phyloP scores from a whole-genome alignment of 2,113 vertebrate genomes.

The Gymnarchus niloticus region DNA sequence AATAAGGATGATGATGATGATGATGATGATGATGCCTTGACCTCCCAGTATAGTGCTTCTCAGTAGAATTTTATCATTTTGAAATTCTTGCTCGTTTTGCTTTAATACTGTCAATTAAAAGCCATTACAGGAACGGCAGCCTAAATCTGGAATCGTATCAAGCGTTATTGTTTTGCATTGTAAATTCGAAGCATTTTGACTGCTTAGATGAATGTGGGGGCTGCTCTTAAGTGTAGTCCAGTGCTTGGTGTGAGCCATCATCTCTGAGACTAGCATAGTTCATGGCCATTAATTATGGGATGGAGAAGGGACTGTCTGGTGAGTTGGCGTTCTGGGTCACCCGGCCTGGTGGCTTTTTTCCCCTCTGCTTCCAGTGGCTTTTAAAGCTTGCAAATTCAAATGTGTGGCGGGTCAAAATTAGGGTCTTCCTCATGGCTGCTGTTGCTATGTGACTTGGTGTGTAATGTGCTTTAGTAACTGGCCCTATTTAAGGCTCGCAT shows the following conservation, averaged over 20 bases:
- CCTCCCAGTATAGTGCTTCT: too few species aligned
- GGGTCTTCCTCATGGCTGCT: not conserved
- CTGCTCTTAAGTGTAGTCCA: not conserved
- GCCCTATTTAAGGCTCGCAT: not conserved
- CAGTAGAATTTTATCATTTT: too few species aligned
- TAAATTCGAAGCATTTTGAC: too few species aligned
- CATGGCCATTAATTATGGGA: slow-evolving; percentile 1
- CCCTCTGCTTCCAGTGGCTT: not conserved
- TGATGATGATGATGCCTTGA: too few species aligned
- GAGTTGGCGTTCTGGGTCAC: not conserved
- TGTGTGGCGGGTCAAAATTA: not conserved
- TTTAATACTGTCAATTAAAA: not conserved
- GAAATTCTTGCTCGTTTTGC: not conserved
- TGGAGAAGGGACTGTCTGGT: not conserved
- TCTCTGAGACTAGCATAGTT: not conserved
- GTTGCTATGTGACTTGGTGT: too few species aligned
- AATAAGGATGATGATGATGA: too few species aligned
- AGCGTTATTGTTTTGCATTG: not conserved
- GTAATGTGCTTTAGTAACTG: not conserved
- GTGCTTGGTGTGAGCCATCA: not conserved
- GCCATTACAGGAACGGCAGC: not conserved
- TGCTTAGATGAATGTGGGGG: not conserved
- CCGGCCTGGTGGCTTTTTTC: not conserved
- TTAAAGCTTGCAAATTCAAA: not conserved
- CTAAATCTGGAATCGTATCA: not conserved